phyloP scores from a whole-genome alignment of 1,140 invertebrate genomes.

The Cyclargus thomasi region DNA sequence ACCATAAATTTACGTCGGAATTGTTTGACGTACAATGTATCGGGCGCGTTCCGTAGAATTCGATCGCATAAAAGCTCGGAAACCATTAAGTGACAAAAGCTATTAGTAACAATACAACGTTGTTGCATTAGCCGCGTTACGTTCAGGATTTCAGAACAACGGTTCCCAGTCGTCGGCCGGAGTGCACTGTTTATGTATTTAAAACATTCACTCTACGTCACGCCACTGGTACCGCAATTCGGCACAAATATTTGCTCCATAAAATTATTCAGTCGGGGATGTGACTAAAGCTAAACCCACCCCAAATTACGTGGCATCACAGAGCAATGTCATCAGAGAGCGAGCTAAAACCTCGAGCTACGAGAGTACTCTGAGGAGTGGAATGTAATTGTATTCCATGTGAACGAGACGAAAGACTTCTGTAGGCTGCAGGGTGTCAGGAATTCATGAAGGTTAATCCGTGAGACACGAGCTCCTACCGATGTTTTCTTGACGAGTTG shows the following conservation, averaged over 20 bases:
- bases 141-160: slow-evolving; percentile 22
- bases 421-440: slow-evolving; percentile 27
- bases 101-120: slow-evolving; percentile 27
- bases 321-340: neutral
- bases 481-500: slow-evolving; percentile 36
- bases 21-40: slow-evolving; percentile 6
- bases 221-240: neutral
- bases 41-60: slow-evolving; percentile 17
- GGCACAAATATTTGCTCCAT: neutral
- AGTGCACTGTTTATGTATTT: slow-evolving; percentile 24
- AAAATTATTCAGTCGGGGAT: no score
- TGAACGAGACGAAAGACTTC: slow-evolving; percentile 23
- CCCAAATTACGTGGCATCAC: neutral
- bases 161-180: slow-evolving; percentile 25
- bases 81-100: slow-evolving; percentile 28
- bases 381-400: slow-evolving; percentile 22
- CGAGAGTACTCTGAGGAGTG: slow-evolving; percentile 12
- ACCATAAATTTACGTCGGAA: neutral
- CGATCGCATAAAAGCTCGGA: slow-evolving; percentile 24
- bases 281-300: neutral
- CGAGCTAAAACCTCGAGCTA: neutral
- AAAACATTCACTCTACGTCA: neutral
- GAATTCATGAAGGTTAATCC: slow-evolving; percentile 27
- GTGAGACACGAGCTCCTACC: slow-evolving; percentile 21
- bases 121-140: slow-evolving; percentile 27